Evolutionary conservation across 1,140 invertebrate genomes (phyloP), one percentile per base, ranked within the genome.

Genomic region (Euwallacea similis): DNA sequence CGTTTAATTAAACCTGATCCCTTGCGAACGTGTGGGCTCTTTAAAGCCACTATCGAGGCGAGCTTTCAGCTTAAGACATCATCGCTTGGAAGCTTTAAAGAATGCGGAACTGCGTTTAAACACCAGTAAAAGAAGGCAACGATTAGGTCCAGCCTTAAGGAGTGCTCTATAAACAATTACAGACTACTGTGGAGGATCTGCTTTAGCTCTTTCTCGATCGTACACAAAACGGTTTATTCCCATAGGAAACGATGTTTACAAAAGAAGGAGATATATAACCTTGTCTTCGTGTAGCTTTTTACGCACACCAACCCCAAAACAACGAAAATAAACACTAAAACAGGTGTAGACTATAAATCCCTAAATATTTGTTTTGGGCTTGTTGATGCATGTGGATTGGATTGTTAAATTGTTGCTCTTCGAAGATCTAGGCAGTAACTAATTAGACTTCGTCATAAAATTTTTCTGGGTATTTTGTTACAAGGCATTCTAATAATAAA

Each of bases 161-260:
- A 64, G 7, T 53, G 16, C 47, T 41, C 62, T 10, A 64, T 64
- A 64, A 64, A 64, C 62, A 64, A 10, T 64, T 50, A 11, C n/a
- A n/a, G 33, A 13, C 46, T 50, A 50, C 46, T 50, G 46, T 2
- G 2, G n/a, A 56, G 11, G 42, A 53, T 68, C 66, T 68, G 66
- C 44, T 68, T 68, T 68, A 11, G 33, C 56, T 60, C 44, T 42
- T 59, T 61, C 42, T 47, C 66, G 42, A 15, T 42, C 54, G 13
- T 9, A 44, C 58, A 65, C 42, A 53, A 21, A 65, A 33, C 62
- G 21, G 66, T 50, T 33, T 50, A 60, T 68, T 68, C 66, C 66
- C 66, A 68, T 61, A 68, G 66, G 66, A 68, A 68, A 61, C 56
- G 43, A 47, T 68, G 66, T 68, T 68, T 68, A 68, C 42, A 60